Evolutionary conservation across 1,140 invertebrate species (phyloP), one percentile per base, ranked within the genome.

Genomic region (Colletes latitarsis): DNA sequence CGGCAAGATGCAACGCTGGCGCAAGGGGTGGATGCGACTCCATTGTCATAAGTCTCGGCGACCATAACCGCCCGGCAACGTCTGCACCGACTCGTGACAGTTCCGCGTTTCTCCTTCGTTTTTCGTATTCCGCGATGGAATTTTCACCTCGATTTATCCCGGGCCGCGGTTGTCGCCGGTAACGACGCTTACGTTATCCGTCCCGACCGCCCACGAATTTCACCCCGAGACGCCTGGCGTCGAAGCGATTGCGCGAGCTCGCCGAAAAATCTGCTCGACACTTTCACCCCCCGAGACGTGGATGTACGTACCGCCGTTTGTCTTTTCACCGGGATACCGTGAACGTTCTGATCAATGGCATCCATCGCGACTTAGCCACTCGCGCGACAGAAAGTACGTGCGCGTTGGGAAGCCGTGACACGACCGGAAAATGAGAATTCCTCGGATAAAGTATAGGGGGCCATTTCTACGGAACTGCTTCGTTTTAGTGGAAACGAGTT

Each of bases 121-220:
- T 64, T 67, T 57, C 73, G 1, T 64, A 73, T 66, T 17, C 55
- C 75, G n/a, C 67, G 63, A 68, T 60, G 21, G 69, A 84, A 84
- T 83, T 79, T 77, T 83, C 82, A 82, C 74, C 81, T 62, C 82
- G 68, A 84, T 83, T 84, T 84, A 84, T 83, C 75, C 75, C 63
- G 52, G 30, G 63, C 15, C 14, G 14, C 80, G 68, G 15, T 69
- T 78, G 39, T 67, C 63, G n/a, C 49, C 55, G 43, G n/a, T 83
- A 69, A 71, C 80, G 69, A 58, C 60, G 68, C 62, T 68, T 79
- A 73, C 66, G 68, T 83, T 17, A 46, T 17, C 17, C 21, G 8
- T 15, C 46, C 49, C 58, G 17, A 63, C 63, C 49, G 76, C 62
- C 46, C 70, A 71, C 58, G 66, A 82, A 41, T 66, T 63, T 66